Base-by-base conservation (phyloP, 2,888 invertebrate species). In the Habrosyne pyritoides region DNA sequence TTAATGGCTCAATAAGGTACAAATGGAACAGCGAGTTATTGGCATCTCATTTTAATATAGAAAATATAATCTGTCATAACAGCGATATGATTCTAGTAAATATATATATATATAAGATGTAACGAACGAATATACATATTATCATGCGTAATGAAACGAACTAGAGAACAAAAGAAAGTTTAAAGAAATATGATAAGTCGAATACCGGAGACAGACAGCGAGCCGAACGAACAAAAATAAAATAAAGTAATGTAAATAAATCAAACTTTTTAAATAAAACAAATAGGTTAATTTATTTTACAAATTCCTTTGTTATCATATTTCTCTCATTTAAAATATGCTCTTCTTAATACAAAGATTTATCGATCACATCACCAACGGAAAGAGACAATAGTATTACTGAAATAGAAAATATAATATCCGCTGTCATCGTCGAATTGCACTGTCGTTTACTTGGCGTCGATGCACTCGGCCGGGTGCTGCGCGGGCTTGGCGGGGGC, bases 261-360 rank as follows among this genome's bases (percentile, higher is more conserved):
- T 81, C 76, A 78, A 76, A 71, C 71, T 75, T 73, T 81, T 82
- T 79, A 89, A 91, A 92, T 91, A 91, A 92, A 91, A 92, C 92
- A 89, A 91, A 89, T 91, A 89, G 80, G 87, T 91, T 90, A 92
- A 90, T 92, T 91, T 89, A 91, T 91, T 91, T 90, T 90, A 91
- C 87, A 91, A 91, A 91, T 90, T 90, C 89, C 88, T 91, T 89
- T 88, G 91, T 91, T 91, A 91, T 91, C 91, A 91, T 92, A 90
- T 91, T 91, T 90, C 91, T 92, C 91, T 91, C 87, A 84, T 91
- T 75, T 91, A 91, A 89, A 91, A 91, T 91, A 92, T 87, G 87
- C 84, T 91, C 89, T 87, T 81, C 87, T 87, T 86, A 87, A 86
- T 91, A 91, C 91, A 91, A 91, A 91, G 91, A 91, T 91, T 91